Base-by-base conservation (phyloP, 1,140 invertebrate species). In the Platyscapa corneri region DNA sequence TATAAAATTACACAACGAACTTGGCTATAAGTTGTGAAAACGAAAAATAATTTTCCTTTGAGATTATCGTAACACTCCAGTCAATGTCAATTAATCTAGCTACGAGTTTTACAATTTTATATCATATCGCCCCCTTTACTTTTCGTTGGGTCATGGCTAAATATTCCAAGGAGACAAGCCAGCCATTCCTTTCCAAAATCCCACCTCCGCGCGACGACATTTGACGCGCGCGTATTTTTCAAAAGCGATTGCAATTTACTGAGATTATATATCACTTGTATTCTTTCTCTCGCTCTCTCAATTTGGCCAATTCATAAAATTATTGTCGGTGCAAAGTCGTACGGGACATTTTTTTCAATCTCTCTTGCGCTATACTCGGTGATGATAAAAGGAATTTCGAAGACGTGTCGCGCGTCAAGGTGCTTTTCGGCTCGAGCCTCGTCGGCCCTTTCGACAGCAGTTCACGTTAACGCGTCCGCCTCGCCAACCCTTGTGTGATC, bases 1-100 rank as follows among this genome's bases (percentile, higher is more conserved):
- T 86, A 86, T 82, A 86, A 86, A 86, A 82, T 86, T 86, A 86
- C 85, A 86, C 80, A 82, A 78, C 80, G 75, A 75, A 85, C 70
- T 82, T 85, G 84, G 79, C 84, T 85, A 85, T 82, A 76, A 82
- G 72, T 82, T 82, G 72, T 67, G 84, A 85, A 82, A 85, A 85
- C 79, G 79, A 85, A 85, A 67, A 67, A 82, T 81, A 72, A 83
- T 86, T 82, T 82, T 76, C 32, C 32, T 86, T 75, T 74, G 53
- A 39, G 20, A 53, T 77, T 86, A 86, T 72, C 74, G 74, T 86
- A 82, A 86, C 74, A 86, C 78, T 82, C 85, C 80, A 86, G 80
- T 86, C 85, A 82, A 82, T 67, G 64, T 82, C 60, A 86, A 82
- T 86, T 83, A 86, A 80, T 72, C 85, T 86, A 86, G 85, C 79